These are phyloP conservation scores for Drosophila stalkeri DNA, from an alignment of 2,888 invertebrate species.

Conservation along the genomic window DNA sequence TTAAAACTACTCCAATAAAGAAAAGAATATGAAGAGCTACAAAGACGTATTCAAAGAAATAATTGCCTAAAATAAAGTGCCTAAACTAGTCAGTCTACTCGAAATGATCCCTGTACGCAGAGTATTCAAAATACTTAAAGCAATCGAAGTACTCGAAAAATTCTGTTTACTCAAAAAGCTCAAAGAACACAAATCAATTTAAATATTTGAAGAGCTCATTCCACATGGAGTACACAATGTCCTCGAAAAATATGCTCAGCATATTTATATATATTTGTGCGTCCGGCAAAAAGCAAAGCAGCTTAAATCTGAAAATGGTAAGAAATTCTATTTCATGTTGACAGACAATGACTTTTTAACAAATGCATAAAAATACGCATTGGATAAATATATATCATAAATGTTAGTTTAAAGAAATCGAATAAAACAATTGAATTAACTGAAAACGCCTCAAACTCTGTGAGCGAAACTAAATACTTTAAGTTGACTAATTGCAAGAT, in stretches of 20 bases:
- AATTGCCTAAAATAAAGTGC: no score
- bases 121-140: neutral
- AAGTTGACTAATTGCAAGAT: constrained; percentile 8
- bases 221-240: neutral
- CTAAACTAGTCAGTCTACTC: no score
- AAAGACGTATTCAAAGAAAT: no score
- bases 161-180: neutral
- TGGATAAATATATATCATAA: neutral
- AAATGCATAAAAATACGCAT: neutral
- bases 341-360: neutral
- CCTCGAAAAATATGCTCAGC: neutral
- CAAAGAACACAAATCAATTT: neutral
- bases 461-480: constrained; percentile 7
- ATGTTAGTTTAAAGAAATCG: neutral
- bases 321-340: neutral
- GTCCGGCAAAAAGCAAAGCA: neutral
- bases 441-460: neutral
- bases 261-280: neutral
- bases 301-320: neutral
- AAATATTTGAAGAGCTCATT: neutral
- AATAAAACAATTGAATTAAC: constrained; percentile 2
- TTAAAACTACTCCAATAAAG: no score
- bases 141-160: neutral
- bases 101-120: no score
- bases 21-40: no score